These are phyloP conservation scores for Nettapus auritus DNA, from an alignment of 2,113 vertebrate species.

Conservation along the genomic window DNA sequence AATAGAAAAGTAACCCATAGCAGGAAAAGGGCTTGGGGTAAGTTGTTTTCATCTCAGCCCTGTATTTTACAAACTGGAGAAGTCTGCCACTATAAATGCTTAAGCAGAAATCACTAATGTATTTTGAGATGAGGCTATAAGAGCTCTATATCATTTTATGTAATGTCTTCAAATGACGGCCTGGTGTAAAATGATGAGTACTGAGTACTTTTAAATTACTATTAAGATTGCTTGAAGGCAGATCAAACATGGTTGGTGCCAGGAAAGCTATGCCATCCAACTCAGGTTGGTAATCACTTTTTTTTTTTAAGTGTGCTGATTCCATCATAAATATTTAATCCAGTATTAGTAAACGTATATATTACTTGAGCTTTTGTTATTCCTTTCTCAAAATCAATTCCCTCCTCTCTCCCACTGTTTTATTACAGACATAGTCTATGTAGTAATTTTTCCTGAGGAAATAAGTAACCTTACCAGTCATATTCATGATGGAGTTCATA, in stretches of 20 bases:
- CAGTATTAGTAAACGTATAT: neutral
- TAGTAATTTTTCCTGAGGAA: neutral
- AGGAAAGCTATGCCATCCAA: neutral
- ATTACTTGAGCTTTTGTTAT: neutral
- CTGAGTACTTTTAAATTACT: slow-evolving; percentile 59
- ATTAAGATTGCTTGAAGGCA: slow-evolving; percentile 45
- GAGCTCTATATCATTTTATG: slow-evolving; percentile 46
- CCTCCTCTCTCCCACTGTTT: neutral
- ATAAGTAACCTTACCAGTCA: neutral
- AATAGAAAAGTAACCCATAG: neutral
- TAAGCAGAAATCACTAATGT: slow-evolving; percentile 48
- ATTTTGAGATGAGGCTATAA: slow-evolving; percentile 48
- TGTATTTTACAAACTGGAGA: slow-evolving; percentile 26
- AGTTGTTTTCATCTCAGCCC: neutral
- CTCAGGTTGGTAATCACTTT: slow-evolving; percentile 37
- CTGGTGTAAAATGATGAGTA: slow-evolving; percentile 51
- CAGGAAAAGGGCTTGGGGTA: neutral
- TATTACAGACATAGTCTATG: neutral
- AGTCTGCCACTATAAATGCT: neutral
- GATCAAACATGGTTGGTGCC: slow-evolving; percentile 30
- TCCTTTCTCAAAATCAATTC: neutral
- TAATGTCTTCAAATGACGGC: slow-evolving; percentile 57
- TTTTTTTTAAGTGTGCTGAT: neutral
- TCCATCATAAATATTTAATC: slow-evolving; percentile 58
- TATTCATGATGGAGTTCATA: neutral